A percentile compares a stretch with the other conserved stretches of the same genome.
phyloP scores from a whole-genome alignment of 2,888 invertebrate species.

The Meiosimyza decipiens region DNA sequence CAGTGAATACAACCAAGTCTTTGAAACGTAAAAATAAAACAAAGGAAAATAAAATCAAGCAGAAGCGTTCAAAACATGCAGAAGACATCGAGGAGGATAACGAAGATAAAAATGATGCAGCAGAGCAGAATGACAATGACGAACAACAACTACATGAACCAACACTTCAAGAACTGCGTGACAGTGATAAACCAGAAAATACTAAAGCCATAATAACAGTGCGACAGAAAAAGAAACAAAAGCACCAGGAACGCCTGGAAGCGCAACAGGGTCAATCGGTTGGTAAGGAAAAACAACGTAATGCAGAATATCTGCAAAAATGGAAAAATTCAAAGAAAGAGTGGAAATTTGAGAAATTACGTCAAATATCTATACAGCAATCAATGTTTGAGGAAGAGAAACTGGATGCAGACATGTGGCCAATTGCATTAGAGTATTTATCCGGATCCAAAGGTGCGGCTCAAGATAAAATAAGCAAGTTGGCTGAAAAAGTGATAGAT shows the following conservation, averaged over 20 bases:
- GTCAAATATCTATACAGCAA: slow-evolving; percentile 81
- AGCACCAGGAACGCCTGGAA: slow-evolving; percentile 70
- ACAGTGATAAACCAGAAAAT: slow-evolving; percentile 63
- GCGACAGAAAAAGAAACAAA: slow-evolving; percentile 75
- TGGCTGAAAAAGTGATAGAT: slow-evolving; percentile 75
- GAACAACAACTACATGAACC: slow-evolving; percentile 55
- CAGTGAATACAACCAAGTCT: slow-evolving; percentile 39
- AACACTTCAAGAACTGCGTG: slow-evolving; percentile 58
- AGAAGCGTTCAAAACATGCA: slow-evolving; percentile 46
- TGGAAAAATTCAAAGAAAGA: slow-evolving; percentile 78
- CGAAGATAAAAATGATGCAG: neutral
- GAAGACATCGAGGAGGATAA: neutral
- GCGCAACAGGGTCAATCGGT: slow-evolving; percentile 70
- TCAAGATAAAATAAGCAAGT: slow-evolving; percentile 71
- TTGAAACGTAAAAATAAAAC: slow-evolving; percentile 46
- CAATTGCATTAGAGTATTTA: slow-evolving; percentile 77
- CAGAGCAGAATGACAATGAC: slow-evolving; percentile 52
- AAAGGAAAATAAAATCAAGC: slow-evolving; percentile 31
- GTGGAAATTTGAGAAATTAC: slow-evolving; percentile 85
- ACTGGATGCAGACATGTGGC: slow-evolving; percentile 74
- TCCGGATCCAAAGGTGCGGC: slow-evolving; percentile 77
- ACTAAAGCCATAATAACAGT: slow-evolving; percentile 70
- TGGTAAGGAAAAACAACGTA: slow-evolving; percentile 72
- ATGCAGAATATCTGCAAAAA: slow-evolving; percentile 75
- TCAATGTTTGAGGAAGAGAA: slow-evolving; percentile 74